These are phyloP conservation scores for Melospiza melodia DNA, from an alignment of 2,113 vertebrate genomes.

Conservation along the genomic window DNA sequence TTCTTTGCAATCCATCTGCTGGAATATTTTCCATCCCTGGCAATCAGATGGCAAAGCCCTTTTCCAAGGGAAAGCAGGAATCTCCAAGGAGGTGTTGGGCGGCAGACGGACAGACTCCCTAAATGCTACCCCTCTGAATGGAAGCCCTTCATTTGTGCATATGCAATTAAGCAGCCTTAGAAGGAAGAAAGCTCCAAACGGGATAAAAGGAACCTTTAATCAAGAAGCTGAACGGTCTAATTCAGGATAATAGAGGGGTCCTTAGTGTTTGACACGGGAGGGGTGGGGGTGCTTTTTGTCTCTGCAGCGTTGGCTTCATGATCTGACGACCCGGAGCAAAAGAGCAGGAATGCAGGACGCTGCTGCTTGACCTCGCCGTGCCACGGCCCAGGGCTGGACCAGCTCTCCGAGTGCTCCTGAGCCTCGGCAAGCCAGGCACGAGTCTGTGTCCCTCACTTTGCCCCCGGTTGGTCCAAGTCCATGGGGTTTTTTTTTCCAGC, in stretches of 20 bases:
- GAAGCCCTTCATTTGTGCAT: slow-evolving; percentile 80
- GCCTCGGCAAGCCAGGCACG: not conserved
- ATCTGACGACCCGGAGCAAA: slow-evolving; percentile 49
- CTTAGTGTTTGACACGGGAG: slow-evolving; percentile 65
- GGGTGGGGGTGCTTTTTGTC: slow-evolving; percentile 61
- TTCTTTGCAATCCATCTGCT: not conserved
- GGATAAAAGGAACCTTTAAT: slow-evolving; percentile 71
- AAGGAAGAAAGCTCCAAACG: slow-evolving; percentile 70
- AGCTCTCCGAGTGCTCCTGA: not conserved
- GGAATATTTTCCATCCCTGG: slow-evolving; percentile 18
- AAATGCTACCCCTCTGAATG: slow-evolving; percentile 83
- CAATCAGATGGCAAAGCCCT: not conserved
- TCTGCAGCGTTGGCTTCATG: slow-evolving; percentile 47
- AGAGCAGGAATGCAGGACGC: slow-evolving; percentile 43
- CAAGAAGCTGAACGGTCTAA: slow-evolving; percentile 74
- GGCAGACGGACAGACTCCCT: slow-evolving; percentile 84
- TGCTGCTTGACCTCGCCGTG: slow-evolving; percentile 57
- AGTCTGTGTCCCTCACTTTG: not conserved
- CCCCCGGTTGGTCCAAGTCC: rapidly evolving
- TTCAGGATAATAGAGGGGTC: slow-evolving; percentile 75
- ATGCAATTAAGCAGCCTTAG: slow-evolving; percentile 80
- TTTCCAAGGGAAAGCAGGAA: not conserved
- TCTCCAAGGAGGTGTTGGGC: slow-evolving; percentile 59
- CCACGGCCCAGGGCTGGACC: slow-evolving; percentile 23
- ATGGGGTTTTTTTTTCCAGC: not conserved